Evolutionary conservation across 2,797 vertebrate genomes (phyloP).

Genomic region (Gadopsis bispinosus): DNA sequence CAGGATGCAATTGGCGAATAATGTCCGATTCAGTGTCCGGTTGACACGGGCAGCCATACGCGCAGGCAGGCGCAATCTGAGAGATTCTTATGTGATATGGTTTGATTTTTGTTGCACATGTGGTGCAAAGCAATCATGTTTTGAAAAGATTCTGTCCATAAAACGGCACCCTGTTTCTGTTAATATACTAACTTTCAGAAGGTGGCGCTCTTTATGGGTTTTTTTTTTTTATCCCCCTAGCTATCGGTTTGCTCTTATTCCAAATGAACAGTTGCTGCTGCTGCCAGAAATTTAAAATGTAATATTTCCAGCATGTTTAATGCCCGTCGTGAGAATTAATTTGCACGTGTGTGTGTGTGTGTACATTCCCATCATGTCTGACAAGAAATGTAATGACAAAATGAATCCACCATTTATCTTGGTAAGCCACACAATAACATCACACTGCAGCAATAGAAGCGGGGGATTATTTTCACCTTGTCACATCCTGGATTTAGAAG

Average conservation of each 20-base stretch:
- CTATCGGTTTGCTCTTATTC: conserved; percentile 10
- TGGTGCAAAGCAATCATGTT: background rate
- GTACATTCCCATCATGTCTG: conserved; percentile 42
- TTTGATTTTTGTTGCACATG: background rate
- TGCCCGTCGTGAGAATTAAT: conserved; percentile 13
- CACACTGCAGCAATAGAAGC: conserved; percentile 51
- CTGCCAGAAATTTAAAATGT: conserved; percentile 30
- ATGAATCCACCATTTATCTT: conserved; percentile 59
- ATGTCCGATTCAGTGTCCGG: conserved; percentile 17
- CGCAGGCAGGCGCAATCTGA: background rate
- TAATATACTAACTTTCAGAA: background rate
- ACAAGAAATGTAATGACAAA: conserved; percentile 58
- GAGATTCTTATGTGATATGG: background rate
- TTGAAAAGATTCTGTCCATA: background rate
- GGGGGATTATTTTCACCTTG: conserved; percentile 59
- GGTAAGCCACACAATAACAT: conserved; percentile 33
- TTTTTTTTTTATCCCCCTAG: background rate
- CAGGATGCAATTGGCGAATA: conserved; percentile 25
- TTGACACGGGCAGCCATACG: background rate
- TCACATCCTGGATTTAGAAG: conserved; percentile 46
- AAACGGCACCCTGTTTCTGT: background rate
- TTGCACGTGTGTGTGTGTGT: background rate
- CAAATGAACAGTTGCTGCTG: conserved; percentile 20
- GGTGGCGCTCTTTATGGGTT: background rate
- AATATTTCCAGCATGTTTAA: conserved; percentile 31